A percentile compares a stretch with the other conserved stretches of the same genome.
These are phyloP conservation scores for Trichomycterus rosablanca DNA, from an alignment of 2,113 vertebrate species.

Conservation along the genomic window DNA sequence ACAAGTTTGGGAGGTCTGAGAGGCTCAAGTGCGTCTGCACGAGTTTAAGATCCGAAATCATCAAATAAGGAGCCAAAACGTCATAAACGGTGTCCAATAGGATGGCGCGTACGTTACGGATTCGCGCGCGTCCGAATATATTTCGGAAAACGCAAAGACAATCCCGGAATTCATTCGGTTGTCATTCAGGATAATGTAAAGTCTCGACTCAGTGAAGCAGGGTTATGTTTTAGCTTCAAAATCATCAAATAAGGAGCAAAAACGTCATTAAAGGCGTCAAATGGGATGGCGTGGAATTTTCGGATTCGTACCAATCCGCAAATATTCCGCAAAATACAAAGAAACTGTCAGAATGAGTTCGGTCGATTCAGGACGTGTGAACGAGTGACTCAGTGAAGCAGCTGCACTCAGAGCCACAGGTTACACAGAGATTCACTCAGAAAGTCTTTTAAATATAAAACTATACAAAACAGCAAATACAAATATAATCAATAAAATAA, in stretches of 20 bases:
- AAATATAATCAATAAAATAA: conserved; percentile 1
- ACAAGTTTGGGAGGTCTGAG: conserved; percentile 18
- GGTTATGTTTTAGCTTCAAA: conserved; percentile 18
- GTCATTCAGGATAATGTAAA: not conserved
- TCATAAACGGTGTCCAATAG: conserved; percentile 44
- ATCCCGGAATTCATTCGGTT: not conserved
- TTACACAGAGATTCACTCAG: not conserved
- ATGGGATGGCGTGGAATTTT: conserved; percentile 24
- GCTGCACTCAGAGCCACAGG: not conserved
- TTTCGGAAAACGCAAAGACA: not conserved
- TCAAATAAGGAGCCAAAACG: conserved; percentile 50
- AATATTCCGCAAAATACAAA: not conserved
- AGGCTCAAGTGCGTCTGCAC: conserved; percentile 8
- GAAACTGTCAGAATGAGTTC: not conserved
- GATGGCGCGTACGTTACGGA: conserved; percentile 15
- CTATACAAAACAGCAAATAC: not conserved
- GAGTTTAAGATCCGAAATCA: conserved; percentile 15
- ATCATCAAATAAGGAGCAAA: conserved; percentile 45
- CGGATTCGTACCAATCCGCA: not conserved
- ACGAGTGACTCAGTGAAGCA: not conserved
- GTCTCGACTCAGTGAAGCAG: not conserved
- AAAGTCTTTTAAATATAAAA: not conserved
- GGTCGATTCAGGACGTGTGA: not conserved
- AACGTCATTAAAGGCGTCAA: conserved; percentile 47
- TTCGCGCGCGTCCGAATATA: not conserved